These are phyloP conservation scores for Cephalopholis sonnerati DNA, from an alignment of 2,113 vertebrate genomes.

Conservation along the genomic window DNA sequence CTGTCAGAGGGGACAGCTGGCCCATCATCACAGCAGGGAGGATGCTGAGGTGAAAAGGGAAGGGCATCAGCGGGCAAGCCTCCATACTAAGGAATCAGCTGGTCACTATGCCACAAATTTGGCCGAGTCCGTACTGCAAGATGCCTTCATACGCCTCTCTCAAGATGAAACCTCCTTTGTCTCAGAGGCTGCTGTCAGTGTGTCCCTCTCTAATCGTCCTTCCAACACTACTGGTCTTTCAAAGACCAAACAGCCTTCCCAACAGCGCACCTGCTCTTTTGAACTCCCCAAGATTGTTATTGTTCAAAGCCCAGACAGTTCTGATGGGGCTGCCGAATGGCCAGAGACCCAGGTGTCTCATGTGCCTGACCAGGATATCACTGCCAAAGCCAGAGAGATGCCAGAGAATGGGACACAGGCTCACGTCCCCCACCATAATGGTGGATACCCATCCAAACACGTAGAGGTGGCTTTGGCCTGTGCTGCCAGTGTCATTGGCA, in stretches of 20 bases:
- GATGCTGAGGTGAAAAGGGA: conserved; percentile 74
- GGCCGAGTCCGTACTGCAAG: conserved; percentile 95
- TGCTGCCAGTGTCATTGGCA: conserved; percentile 94
- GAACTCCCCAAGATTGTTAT: conserved; percentile 97
- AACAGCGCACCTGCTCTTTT: conserved; percentile 88
- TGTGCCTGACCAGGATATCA: conserved; percentile 73
- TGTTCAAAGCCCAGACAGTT: conserved; percentile 94
- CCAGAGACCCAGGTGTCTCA: conserved; percentile 78
- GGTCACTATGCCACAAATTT: conserved; percentile 94
- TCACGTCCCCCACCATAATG: conserved; percentile 33
- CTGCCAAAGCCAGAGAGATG: conserved; percentile 57
- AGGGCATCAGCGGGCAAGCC: conserved; percentile 42
- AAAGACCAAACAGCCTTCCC: conserved; percentile 70
- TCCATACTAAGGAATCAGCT: conserved; percentile 77
- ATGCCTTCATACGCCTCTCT: conserved; percentile 94
- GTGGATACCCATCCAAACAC: conserved; percentile 82
- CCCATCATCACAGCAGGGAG: conserved; percentile 74
- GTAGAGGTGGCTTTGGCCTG: conserved; percentile 93
- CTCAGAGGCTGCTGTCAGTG: conserved; percentile 85
- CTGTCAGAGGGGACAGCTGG: conserved; percentile 74
- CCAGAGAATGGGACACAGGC: conserved; percentile 62
- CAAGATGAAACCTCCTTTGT: conserved; percentile 88
- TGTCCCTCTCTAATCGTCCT: conserved; percentile 73
- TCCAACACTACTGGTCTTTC: conserved; percentile 50
- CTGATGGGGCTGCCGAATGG: conserved; percentile 88